These are phyloP conservation scores for Meliscaeva auricollis DNA, from an alignment of 2,888 invertebrate species.

Conservation along the genomic window DNA sequence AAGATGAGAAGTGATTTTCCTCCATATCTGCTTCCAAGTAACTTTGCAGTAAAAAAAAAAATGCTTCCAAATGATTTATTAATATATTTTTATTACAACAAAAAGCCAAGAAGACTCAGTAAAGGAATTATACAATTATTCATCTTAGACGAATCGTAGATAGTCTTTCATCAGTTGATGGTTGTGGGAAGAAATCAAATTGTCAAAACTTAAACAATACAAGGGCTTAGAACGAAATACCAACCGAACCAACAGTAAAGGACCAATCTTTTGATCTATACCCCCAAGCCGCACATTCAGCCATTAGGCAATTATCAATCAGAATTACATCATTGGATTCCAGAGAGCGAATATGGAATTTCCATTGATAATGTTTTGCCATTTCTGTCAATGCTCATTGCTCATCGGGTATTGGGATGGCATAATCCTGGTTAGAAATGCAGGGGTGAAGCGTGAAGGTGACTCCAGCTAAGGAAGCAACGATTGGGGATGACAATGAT, in stretches of 20 bases:
- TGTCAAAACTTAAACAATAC: constrained; percentile 18
- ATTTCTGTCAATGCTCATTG: constrained; percentile 56
- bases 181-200: constrained; percentile 47
- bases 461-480: neutral
- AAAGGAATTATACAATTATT: constrained; percentile 29
- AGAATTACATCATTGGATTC: constrained; percentile 74
- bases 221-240: constrained; percentile 17
- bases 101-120: too few species aligned
- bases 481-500: too few species aligned
- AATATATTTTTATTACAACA: neutral
- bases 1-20: too few species aligned
- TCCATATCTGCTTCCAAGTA: too few species aligned
- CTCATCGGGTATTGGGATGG: constrained; percentile 38
- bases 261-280: constrained; percentile 18
- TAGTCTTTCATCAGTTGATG: neutral
- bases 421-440: neutral
- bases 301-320: constrained; percentile 71
- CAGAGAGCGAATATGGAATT: constrained; percentile 71
- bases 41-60: neutral
- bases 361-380: constrained; percentile 72
- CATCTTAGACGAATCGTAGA: constrained; percentile 23
- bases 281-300: constrained; percentile 18
- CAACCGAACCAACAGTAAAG: constrained; percentile 23
- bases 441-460: neutral
- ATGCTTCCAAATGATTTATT: neutral